phyloP scores from a whole-genome alignment of 2,797 vertebrate genomes.

The Hirundo rustica region DNA sequence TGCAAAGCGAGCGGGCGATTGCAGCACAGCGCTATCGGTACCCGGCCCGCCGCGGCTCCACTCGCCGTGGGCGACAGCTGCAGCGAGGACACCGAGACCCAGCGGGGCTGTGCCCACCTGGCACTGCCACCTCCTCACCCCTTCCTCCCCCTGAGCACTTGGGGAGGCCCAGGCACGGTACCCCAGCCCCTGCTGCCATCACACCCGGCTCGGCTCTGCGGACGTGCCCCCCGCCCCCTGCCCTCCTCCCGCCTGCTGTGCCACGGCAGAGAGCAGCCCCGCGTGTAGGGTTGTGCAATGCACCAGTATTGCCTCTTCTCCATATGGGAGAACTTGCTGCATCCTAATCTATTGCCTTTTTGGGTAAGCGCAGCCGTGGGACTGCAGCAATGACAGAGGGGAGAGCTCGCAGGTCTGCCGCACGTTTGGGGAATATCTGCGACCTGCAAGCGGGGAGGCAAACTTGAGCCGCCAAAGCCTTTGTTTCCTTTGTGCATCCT shows the following conservation, averaged over 20 bases:
- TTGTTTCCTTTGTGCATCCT: conserved; percentile 41
- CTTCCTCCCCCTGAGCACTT: background rate
- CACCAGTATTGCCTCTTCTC: conserved; percentile 64
- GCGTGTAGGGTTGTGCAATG: conserved; percentile 69
- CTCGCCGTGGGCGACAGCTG: background rate
- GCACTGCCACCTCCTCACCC: background rate
- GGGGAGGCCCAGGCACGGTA: background rate
- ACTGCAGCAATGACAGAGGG: conserved; percentile 61
- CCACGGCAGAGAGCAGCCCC: background rate
- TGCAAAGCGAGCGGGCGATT: background rate
- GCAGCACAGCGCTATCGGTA: background rate
- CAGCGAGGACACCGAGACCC: background rate
- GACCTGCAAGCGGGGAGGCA: background rate
- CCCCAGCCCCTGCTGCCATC: background rate
- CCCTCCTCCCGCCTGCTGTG: background rate
- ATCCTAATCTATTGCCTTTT: conserved; percentile 58
- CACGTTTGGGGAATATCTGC: background rate
- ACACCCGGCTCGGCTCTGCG: accelerated
- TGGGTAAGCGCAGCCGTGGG: conserved; percentile 58
- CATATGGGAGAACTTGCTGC: conserved; percentile 39
- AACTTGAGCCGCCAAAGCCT: conserved; percentile 10
- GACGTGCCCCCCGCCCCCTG: background rate
- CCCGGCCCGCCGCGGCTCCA: background rate
- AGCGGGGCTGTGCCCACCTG: background rate
- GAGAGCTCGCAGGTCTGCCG: background rate